These are phyloP conservation scores for Miniopterus natalensis DNA, from an alignment of 2,113 vertebrate species.

Conservation along the genomic window DNA sequence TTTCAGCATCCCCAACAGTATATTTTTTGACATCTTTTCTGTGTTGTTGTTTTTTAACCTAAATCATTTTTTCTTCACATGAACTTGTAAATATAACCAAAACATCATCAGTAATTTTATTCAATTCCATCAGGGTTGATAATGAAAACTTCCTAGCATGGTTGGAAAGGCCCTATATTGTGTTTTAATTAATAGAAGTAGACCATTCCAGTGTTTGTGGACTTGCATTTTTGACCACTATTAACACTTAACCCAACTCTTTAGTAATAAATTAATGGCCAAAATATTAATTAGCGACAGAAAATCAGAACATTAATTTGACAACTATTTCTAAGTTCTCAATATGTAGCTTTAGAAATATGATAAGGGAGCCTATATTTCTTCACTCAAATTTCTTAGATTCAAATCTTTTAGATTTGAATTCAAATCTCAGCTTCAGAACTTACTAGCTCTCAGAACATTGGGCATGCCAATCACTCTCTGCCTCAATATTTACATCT, in stretches of 20 bases:
- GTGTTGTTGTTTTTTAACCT: not conserved
- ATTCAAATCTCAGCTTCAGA: not conserved
- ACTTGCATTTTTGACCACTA: not conserved
- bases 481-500: not conserved
- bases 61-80: not conserved
- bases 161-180: accelerated
- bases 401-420: not conserved
- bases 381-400: not conserved
- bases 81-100: not conserved
- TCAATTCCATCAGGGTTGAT: not conserved
- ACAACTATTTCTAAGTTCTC: not conserved
- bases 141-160: not conserved
- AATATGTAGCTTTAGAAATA: not conserved
- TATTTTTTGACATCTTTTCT: not conserved
- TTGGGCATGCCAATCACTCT: not conserved
- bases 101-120: not conserved
- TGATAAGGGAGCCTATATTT: not conserved
- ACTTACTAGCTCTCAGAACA: not conserved
- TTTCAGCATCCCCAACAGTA: not conserved
- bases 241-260: not conserved
- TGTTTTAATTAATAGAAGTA: not conserved
- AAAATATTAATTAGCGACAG: not conserved
- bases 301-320: not conserved
- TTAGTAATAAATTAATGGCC: not conserved
- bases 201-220: not conserved